Conservation (phyloP, 2,888 invertebrate genomes). For the Euzophera pinguis region DNA sequence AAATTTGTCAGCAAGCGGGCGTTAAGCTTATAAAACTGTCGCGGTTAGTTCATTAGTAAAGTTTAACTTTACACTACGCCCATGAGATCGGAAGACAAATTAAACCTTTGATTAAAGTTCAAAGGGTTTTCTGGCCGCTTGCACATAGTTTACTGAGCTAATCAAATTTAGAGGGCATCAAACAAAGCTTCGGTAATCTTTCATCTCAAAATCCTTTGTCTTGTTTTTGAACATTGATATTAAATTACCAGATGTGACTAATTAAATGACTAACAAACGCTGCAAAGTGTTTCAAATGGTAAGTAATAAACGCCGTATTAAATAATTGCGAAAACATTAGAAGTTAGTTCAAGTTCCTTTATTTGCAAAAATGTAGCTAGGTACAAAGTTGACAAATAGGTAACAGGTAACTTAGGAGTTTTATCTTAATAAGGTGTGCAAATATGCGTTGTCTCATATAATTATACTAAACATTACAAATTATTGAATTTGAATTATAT, state of each 20-base stretch:
- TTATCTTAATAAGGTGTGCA: too few species aligned
- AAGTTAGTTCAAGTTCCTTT: too few species aligned
- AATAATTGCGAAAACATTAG: too few species aligned
- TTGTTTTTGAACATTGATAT: conserved; percentile 25
- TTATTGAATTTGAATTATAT: too few species aligned
- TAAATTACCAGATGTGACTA: neutral
- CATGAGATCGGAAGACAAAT: conserved; percentile 44
- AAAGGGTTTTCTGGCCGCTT: conserved; percentile 49
- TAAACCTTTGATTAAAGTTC: conserved; percentile 44
- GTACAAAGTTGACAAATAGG: too few species aligned
- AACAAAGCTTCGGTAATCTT: conserved; percentile 46
- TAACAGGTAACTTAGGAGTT: too few species aligned
- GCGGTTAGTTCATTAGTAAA: conserved; percentile 40
- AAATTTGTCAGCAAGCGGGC: neutral
- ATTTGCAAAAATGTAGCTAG: too few species aligned
- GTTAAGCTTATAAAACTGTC: conserved; percentile 39
- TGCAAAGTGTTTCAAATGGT: too few species aligned
- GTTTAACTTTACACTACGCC: conserved; percentile 38
- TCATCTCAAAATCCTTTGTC: conserved; percentile 39
- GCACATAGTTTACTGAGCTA: conserved; percentile 54
- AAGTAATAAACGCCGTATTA: too few species aligned
- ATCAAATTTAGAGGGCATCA: conserved; percentile 50
- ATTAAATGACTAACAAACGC: too few species aligned
- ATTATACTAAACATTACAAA: too few species aligned
- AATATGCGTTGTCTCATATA: too few species aligned